These are phyloP conservation scores for Lophius americanus DNA, from an alignment of 2,797 vertebrate species.

Conservation along the genomic window DNA sequence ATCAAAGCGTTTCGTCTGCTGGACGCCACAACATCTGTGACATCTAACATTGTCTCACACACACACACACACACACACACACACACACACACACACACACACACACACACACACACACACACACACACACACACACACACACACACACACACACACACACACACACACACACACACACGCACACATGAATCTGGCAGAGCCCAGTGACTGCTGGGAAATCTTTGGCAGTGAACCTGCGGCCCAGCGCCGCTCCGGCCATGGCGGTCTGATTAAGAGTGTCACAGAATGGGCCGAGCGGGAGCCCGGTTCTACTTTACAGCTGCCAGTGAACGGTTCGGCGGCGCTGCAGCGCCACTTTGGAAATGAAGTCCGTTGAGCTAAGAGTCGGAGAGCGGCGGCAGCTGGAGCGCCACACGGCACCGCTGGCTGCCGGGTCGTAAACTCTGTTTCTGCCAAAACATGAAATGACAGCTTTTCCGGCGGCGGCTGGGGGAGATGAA, in stretches of 20 bases:
- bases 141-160: no score
- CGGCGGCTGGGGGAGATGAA: slow-evolving; percentile 26
- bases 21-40: no score
- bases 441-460: slow-evolving; percentile 29
- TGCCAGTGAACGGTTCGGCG: slow-evolving; percentile 41
- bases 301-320: slow-evolving; percentile 34
- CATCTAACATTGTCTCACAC: no score
- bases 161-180: not conserved
- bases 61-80: not conserved
- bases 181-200: slow-evolving; percentile 34
- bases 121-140: no score
- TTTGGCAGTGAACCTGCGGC: slow-evolving; percentile 49
- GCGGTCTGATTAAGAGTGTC: slow-evolving; percentile 46
- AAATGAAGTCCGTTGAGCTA: slow-evolving; percentile 61
- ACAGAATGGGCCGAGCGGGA: slow-evolving; percentile 27
- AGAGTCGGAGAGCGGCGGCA: slow-evolving; percentile 41
- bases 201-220: slow-evolving; percentile 30
- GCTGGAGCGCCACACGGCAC: not conserved
- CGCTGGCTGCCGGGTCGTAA: slow-evolving; percentile 48
- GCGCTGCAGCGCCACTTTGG: slow-evolving; percentile 53
- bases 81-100: slow-evolving; percentile 5
- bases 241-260: slow-evolving; percentile 18
- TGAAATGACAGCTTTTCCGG: no score
- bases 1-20: no score
- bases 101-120: not conserved